These are phyloP conservation scores for Echinops telfairi DNA, from an alignment of 2,113 vertebrate species.

Conservation along the genomic window DNA sequence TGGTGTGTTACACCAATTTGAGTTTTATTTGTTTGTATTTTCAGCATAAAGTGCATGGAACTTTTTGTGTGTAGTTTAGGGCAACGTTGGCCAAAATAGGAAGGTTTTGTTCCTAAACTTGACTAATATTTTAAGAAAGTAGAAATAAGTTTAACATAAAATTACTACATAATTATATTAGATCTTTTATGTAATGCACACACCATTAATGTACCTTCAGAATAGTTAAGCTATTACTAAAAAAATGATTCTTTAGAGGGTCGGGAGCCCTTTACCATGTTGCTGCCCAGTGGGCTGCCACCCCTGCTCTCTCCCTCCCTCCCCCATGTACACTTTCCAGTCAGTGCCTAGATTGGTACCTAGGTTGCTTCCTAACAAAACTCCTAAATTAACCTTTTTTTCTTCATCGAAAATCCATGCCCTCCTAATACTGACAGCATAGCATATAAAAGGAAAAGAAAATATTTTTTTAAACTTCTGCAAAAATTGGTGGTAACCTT, in stretches of 20 bases:
- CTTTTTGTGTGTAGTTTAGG: background rate
- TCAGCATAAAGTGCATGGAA: background rate
- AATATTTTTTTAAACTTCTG: background rate
- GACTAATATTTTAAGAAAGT: constrained; percentile 3
- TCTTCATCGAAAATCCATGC: background rate
- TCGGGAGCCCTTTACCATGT: no score
- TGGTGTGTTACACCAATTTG: constrained; percentile 3
- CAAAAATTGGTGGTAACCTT: background rate
- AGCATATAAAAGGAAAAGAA: background rate
- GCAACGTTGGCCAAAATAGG: background rate
- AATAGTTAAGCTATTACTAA: background rate
- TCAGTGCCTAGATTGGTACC: no score
- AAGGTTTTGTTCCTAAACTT: background rate
- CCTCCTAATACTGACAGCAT: background rate
- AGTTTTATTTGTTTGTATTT: constrained; percentile 38
- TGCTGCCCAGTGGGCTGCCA: no score
- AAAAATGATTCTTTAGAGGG: no score
- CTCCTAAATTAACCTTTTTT: background rate
- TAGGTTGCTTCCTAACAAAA: no score
- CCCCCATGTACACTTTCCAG: background rate
- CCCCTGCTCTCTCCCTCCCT: background rate
- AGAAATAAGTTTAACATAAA: background rate
- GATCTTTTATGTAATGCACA: background rate
- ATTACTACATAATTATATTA: background rate
- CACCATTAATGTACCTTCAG: background rate